Percentiles rank a stretch among this genome's conserved stretches.
Conservation (phyloP, 2,888 invertebrate genomes). For the Hydriomena furcata region DNA sequence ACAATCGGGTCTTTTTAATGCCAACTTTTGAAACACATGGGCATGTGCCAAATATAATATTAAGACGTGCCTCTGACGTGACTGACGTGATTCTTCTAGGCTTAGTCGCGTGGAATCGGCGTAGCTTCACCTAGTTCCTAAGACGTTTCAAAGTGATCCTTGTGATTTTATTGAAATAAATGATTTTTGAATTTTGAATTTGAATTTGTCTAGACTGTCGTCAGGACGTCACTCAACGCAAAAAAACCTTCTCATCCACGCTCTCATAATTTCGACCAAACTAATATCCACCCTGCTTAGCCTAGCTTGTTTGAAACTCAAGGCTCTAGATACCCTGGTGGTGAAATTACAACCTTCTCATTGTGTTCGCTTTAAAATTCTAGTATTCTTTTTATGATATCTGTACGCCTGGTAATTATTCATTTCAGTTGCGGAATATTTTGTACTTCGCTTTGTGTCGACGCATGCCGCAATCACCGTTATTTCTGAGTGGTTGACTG, state of each 20-base stretch:
- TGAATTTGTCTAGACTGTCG: slow-evolving; percentile 62
- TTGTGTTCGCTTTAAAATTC: slow-evolving; percentile 38
- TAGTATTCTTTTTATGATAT: slow-evolving; percentile 35
- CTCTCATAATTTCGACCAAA: too few relatives aligned
- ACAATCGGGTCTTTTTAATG: too few relatives aligned
- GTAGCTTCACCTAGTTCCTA: too few relatives aligned
- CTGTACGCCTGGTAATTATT: slow-evolving; percentile 16
- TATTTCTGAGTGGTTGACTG: slow-evolving; percentile 7
- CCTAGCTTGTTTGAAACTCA: fast-evolving
- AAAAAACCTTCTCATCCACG: slow-evolving; percentile 45
- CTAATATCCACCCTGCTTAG: too few relatives aligned
- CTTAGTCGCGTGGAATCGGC: too few relatives aligned
- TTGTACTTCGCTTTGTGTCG: slow-evolving; percentile 17
- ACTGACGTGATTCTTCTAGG: too few relatives aligned
- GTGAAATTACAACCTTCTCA: slow-evolving; percentile 39
- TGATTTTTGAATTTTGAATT: too few relatives aligned
- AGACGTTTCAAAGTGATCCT: too few relatives aligned
- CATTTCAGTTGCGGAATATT: slow-evolving; percentile 17
- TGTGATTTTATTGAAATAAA: too few relatives aligned
- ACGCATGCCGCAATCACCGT: slow-evolving; percentile 4
- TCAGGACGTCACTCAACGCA: slow-evolving; percentile 53
- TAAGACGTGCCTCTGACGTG: too few relatives aligned
- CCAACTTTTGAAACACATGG: too few relatives aligned
- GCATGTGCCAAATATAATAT: too few relatives aligned
- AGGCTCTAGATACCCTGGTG: slow-evolving; percentile 13